phyloP scores from a whole-genome alignment of 2,797 vertebrate species.

The Sebastes itinus region DNA sequence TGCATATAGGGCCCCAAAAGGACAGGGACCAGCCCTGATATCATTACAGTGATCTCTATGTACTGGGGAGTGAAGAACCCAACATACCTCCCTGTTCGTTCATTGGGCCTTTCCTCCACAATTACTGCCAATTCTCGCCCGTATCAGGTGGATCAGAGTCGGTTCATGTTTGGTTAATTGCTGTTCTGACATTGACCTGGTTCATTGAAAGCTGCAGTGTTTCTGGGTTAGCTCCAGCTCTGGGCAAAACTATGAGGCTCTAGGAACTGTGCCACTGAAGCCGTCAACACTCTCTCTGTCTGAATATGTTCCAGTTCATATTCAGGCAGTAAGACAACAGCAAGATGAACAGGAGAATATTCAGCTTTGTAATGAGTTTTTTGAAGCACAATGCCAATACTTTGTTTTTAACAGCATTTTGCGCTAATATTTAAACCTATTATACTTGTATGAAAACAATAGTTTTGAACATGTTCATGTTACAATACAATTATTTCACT shows the following conservation, averaged over 20 bases:
- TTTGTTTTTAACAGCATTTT: neutral
- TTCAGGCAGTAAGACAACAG: neutral
- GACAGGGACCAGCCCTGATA: neutral
- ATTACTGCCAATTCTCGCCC: neutral
- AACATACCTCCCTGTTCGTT: neutral
- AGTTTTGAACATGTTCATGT: neutral
- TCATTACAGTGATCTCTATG: neutral
- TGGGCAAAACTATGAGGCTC: neutral
- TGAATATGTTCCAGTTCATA: neutral
- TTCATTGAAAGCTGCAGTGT: neutral
- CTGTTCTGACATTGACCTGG: conserved; percentile 34
- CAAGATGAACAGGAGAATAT: neutral
- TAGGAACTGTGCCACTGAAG: neutral
- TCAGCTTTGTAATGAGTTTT: too few species aligned
- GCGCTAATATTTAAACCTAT: neutral
- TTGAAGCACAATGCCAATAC: neutral
- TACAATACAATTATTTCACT: neutral
- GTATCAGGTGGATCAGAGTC: neutral
- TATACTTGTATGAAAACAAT: neutral
- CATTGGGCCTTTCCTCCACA: neutral
- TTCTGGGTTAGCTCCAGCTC: conserved; percentile 28
- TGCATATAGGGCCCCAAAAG: neutral
- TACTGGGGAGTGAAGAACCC: neutral
- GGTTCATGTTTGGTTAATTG: neutral
- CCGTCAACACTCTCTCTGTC: neutral